Evolutionary conservation across 2,113 vertebrate genomes (phyloP).

Genomic region (Emydura subglobosa): DNA sequence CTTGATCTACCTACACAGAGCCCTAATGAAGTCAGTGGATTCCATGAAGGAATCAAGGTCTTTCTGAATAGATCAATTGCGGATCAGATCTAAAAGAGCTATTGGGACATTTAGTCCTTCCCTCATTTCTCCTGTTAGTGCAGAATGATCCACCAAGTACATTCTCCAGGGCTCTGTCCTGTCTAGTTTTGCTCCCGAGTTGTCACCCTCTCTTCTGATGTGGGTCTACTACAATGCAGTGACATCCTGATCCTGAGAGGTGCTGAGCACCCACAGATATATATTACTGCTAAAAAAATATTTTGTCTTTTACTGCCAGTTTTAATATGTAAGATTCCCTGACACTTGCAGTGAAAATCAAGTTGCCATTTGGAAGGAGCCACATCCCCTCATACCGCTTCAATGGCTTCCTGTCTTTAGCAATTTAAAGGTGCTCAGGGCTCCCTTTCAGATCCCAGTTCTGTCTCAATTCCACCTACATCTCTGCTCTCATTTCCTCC

Average conservation of each 20-base stretch:
- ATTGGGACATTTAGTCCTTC: background rate
- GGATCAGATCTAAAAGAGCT: background rate
- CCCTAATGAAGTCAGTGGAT: background rate
- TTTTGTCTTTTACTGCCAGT: background rate
- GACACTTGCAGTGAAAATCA: background rate
- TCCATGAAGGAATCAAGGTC: background rate
- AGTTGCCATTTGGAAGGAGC: background rate
- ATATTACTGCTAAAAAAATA: background rate
- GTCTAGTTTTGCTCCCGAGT: background rate
- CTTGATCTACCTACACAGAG: background rate
- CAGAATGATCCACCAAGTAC: background rate
- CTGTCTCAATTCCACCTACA: background rate
- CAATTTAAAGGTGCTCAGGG: background rate
- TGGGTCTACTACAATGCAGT: too few relatives aligned
- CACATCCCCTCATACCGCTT: background rate
- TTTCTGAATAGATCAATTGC: background rate
- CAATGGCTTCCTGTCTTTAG: background rate
- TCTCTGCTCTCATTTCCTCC: background rate
- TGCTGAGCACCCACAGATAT: too few relatives aligned
- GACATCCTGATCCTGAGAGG: too few relatives aligned
- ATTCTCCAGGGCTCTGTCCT: background rate
- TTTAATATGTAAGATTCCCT: background rate
- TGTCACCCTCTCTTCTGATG: background rate
- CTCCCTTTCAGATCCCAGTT: background rate
- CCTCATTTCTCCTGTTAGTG: background rate